Evolutionary conservation across 1,140 invertebrate species (phyloP), one percentile per base, ranked within the genome.

Genomic region (Choristoneura fumiferana): DNA sequence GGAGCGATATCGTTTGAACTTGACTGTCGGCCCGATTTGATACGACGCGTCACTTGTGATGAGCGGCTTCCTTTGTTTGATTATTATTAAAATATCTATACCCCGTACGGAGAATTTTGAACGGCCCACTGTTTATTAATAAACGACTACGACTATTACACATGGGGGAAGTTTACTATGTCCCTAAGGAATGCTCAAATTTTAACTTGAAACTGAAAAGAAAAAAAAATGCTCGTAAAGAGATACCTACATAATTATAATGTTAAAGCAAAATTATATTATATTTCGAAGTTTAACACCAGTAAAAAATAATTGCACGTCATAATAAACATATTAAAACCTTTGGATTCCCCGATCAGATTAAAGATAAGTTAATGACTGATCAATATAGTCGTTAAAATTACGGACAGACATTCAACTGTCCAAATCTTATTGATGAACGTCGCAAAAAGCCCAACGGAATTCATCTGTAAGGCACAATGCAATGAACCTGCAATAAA

Each of bases 341-440:
- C 57, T 61, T 63, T 75, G 73, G 71, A 81, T 73, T 62, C 52
- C 60, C 54, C 13, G 57, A 69, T 69, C 57, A 60, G 65, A 76
- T 76, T 69, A 59, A 38, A 76, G 71, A 74, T 80, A 80, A 82
- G 70, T 78, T 67, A 73, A 70, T 68, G 57, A 61, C 49, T 60
- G 64, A 63, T 68, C 71, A 78, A 76, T 71, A 71, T 67, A 71
- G 71, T 66, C 65, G 66, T 78, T 82, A 78, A 85, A 76, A 14
- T 45, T 43, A 34, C 38, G 37, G 29, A 69, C 67, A 71, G 67
- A 78, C 75, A 84, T 82, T 81, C 75, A 84, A 69, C 65, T 81
- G 81, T 81, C 83, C 80, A 67, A 83, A 82, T 81, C 78, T 75
- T 81, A 84, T 85, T 84, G 78, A 88, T 88, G 74, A 74, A 70